Percentiles rank a stretch among this genome's conserved stretches.
Evolutionary conservation across 30 jellyfish, hydroid and myxozoan species (phyloP).

Genomic region (Turritopsis rubra): DNA sequence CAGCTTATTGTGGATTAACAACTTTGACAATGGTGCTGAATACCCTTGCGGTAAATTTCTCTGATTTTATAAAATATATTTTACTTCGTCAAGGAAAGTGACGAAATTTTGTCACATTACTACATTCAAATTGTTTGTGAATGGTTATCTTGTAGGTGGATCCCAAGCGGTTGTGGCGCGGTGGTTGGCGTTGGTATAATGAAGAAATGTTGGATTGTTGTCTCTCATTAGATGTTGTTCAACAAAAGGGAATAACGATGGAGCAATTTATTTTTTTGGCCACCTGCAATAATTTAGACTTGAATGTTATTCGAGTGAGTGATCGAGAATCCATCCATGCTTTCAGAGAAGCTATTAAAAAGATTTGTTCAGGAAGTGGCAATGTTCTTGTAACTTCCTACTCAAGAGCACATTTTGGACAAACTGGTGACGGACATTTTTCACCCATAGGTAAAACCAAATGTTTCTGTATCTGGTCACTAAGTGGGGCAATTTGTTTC

Average conservation of each 20-base stretch:
- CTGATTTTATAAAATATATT: neutral
- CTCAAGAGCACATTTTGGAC: slow-evolving; percentile 49
- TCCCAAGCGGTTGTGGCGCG: slow-evolving; percentile 79
- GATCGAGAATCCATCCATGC: slow-evolving; percentile 35
- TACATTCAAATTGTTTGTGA: neutral
- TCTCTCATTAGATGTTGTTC: slow-evolving; percentile 56
- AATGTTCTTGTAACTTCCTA: slow-evolving; percentile 44
- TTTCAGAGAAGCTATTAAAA: slow-evolving; percentile 44
- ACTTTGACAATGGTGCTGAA: slow-evolving; percentile 73
- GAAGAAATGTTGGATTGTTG: slow-evolving; percentile 90
- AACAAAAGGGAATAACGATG: slow-evolving; percentile 63
- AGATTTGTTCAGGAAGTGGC: slow-evolving; percentile 39
- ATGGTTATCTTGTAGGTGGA: slow-evolving; percentile 37
- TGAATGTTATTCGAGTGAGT: slow-evolving; percentile 40
- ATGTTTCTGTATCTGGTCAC: too few species aligned
- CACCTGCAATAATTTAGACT: slow-evolving; percentile 51
- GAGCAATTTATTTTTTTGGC: slow-evolving; percentile 75
- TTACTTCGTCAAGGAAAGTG: neutral
- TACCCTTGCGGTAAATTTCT: slow-evolving; percentile 41
- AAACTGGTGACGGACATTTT: slow-evolving; percentile 88
- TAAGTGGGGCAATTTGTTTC: too few species aligned
- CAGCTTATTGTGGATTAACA: slow-evolving; percentile 85
- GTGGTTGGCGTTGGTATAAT: slow-evolving; percentile 87
- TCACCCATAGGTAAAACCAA: slow-evolving; percentile 62
- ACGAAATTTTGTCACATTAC: neutral